Conservation (phyloP, 2,797 vertebrate species). For the Sciurus carolinensis region DNA sequence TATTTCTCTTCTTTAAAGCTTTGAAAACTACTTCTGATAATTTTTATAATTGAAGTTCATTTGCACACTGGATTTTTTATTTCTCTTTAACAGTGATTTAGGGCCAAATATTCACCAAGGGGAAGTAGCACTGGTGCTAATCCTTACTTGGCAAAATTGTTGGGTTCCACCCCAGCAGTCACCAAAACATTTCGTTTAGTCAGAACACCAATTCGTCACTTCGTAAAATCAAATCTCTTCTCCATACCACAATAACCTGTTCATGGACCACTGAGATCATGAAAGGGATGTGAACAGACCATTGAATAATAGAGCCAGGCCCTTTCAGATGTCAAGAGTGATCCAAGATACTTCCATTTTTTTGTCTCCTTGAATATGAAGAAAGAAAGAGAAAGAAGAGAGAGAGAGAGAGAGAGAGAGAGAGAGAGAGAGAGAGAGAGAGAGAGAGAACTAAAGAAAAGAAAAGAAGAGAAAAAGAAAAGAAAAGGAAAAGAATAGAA, state of each 20-base stretch:
- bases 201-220: slow-evolving; percentile 68
- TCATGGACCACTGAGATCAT: background rate
- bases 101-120: slow-evolving; percentile 46
- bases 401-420: background rate
- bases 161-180: slow-evolving; percentile 76
- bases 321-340: background rate
- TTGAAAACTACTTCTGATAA: slow-evolving; percentile 37
- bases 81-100: slow-evolving; percentile 56
- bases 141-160: slow-evolving; percentile 72
- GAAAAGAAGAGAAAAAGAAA: too few relatives aligned
- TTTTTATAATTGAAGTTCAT: slow-evolving; percentile 34
- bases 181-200: slow-evolving; percentile 78
- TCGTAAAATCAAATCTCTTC: slow-evolving; percentile 68
- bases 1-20: slow-evolving; percentile 44
- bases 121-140: slow-evolving; percentile 51
- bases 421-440: background rate
- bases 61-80: slow-evolving; percentile 28
- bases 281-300: background rate
- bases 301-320: background rate
- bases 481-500: background rate
- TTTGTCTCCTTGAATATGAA: slow-evolving; percentile 20
- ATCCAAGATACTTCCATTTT: background rate
- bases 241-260: slow-evolving; percentile 71
- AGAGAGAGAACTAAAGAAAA: background rate
- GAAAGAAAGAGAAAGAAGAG: too few relatives aligned